Evolutionary conservation across 2,888 invertebrate genomes (phyloP), one percentile per base, ranked within the genome.

Genomic region (Trichogramma evanescens): DNA sequence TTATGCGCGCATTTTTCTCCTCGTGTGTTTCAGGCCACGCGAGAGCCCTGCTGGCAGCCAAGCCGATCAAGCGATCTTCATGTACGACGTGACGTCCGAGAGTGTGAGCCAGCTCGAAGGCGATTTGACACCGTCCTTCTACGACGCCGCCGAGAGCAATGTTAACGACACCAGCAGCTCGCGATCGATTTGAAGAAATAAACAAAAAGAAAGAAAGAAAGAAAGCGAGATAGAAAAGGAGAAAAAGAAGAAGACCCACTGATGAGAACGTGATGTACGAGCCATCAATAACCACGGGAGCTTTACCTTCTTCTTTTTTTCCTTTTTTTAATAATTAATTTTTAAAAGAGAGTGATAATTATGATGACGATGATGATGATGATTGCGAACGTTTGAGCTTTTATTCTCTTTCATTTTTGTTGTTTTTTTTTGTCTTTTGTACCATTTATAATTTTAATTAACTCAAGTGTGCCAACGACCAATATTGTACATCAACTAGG

Each of bases 91-190:
- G 50, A 79, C 82, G 63, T 86, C 88, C 4, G 84, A 88, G 70
- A 84, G 83, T 48, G 88, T 91, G 3, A 91, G 85, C 76, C 90
- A 88, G 77, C 79, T 93, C 38, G 86, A 84, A 66, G 92, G 93
- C 2, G 91, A 91, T 71, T 80, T 93, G 55, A 92, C 92, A 4
- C 85, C 87, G 55, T 90, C 92, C 45, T 93, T 93, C 70, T 91
- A 92, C 2, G 89, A 89, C 72, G 92, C 91, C 50, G 93, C 93
- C 38, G 92, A 92, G 79, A 90, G 89, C 67, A 93, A 93, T 77
- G 86, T 91, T 6, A 77, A 74, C 56, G 72, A 69, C 61, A 70
- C 72, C 53, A 68, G 69, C 46, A 70, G 71, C 45, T 65, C 72
- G n/a, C 8, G 9, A 45, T n/a, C 45, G n/a, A 45, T n/a, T 45